A percentile compares a stretch with the other conserved stretches of the same genome.
phyloP scores from a whole-genome alignment of 2,797 vertebrate species.

The Danio choprae region DNA sequence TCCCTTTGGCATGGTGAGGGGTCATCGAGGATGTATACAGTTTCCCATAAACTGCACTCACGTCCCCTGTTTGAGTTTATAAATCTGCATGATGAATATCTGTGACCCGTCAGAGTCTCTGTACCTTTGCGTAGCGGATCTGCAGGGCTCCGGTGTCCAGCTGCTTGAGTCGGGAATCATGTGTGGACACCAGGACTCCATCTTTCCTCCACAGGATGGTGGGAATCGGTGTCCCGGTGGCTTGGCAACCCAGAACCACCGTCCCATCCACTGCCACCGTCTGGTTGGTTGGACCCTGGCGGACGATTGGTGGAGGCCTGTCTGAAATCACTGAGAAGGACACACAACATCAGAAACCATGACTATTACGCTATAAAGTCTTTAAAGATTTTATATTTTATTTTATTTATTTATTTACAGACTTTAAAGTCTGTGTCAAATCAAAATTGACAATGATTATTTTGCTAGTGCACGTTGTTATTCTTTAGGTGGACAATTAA shows the following conservation, averaged over 20 bases:
- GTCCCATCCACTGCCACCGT: slow-evolving; percentile 95
- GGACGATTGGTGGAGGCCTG: slow-evolving; percentile 94
- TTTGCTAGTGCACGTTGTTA: too few relatives aligned
- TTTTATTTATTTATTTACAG: too few relatives aligned
- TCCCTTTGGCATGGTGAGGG: too few relatives aligned
- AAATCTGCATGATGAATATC: not conserved
- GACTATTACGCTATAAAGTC: too few relatives aligned
- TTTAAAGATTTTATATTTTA: too few relatives aligned
- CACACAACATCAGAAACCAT: not conserved
- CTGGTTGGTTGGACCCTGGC: slow-evolving; percentile 95
- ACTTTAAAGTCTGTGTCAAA: too few relatives aligned
- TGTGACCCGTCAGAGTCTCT: slow-evolving; percentile 1
- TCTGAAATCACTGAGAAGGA: slow-evolving; percentile 87
- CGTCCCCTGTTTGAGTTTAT: slow-evolving; percentile 11
- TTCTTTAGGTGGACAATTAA: too few relatives aligned
- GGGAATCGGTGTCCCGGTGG: slow-evolving; percentile 87
- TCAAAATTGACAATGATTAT: too few relatives aligned
- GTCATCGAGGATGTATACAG: slow-evolving; percentile 4
- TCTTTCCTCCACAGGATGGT: slow-evolving; percentile 97
- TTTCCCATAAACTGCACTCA: slow-evolving; percentile 25
- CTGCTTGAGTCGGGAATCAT: slow-evolving; percentile 95
- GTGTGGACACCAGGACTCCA: slow-evolving; percentile 87
- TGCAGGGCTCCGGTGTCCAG: slow-evolving; percentile 89
- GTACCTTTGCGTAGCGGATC: slow-evolving; percentile 96
- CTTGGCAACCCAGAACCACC: slow-evolving; percentile 87